Base-by-base conservation (phyloP, 2,797 vertebrate species). In the Dromococcyx pavoninus region DNA sequence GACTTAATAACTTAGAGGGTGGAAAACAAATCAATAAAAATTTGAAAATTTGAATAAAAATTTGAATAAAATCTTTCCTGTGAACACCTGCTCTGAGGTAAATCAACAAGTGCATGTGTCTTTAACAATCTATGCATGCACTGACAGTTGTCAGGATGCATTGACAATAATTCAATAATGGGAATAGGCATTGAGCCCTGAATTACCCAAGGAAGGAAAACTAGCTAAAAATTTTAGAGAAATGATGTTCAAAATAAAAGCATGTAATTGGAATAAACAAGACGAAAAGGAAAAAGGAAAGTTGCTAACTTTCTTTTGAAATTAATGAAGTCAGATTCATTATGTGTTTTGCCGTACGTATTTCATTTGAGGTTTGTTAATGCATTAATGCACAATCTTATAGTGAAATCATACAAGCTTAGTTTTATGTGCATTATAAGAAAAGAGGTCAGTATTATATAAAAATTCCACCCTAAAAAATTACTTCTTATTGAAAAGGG, bases 191-290 rank as follows among this genome's bases (percentile, higher is more conserved):
- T 4, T 76, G 58, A 78, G 43, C 22, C 41, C 58, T 84, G 60
- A 92, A 87, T 69, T 83, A 79, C 35, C 35, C 25, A 73, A 91
- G 89, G 72, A 83, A 62, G 5, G 32, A 93, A 96, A 95, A 86
- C 14, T 72, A 86, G 56, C 62, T 70, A 81, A 94, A 91, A 91
- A 37, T 44, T 76, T 71, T 54, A 74, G 89, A 86, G 87, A 93
- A 95, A 93, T 87, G 0, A 76, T 91, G 71, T n/a, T 79, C 43
- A 95, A 96, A 96, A 78, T 75, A 83, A 89, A 96, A 96, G 9
- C 14, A 83, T 14, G 3, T 44, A 46, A 69, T 12, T 54, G 19
- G 11, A 43, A 77, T 53, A 91, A 92, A 8, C 62, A 92, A 80
- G 41, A 76, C 10, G 27, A 48, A 56, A 39, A 89, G 14, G n/a